Evolutionary conservation across 2,888 invertebrate species (phyloP), one percentile per base, ranked within the genome.

Genomic region (Blomia tropicalis): DNA sequence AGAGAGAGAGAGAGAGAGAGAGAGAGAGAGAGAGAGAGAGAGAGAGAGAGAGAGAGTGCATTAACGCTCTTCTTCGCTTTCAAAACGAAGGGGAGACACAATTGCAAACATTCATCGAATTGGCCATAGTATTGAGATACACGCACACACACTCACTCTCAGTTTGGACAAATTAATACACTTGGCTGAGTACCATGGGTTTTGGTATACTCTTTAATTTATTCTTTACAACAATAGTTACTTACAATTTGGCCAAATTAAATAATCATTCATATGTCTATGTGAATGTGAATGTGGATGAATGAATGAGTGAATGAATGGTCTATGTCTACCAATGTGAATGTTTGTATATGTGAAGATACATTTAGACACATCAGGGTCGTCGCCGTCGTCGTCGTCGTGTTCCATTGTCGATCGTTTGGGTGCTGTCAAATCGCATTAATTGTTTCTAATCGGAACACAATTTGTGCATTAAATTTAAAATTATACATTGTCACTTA

Each of bases 391-490:
- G n/a, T n/a, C n/a, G n/a, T n/a, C n/a, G n/a, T n/a, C n/a, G n/a
- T n/a, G 17, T 36, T 17, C 36, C 7, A 36, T 36, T 36, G 36
- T 17, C 36, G 17, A 11, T 36, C 17, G 36, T 36, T 7, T 17
- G 36, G 7, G 36, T n/a, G n/a, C n/a, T 51, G 14, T 3, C 22
- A 2, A 51, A 17, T 19, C 30, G 11, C 11, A 30, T 56, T 56
- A 56, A 56, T 56, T 56, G 56, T 56, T 56, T 56, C 30, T 56
- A 56, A 56, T 56, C 56, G 2, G n/a, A 56, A 56, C 56, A 56
- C 7, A 56, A 56, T 29, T 56, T 29, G 29, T 56, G 56, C 56
- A 56, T 56, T 56, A 56, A 56, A 56, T 56, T 56, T 56, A 27
- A 27, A 27, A 27, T 51, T 56, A 14, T 56, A 3, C 36, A 29